phyloP scores from a whole-genome alignment of 1,140 invertebrate genomes.

The Drosophila takahashii region DNA sequence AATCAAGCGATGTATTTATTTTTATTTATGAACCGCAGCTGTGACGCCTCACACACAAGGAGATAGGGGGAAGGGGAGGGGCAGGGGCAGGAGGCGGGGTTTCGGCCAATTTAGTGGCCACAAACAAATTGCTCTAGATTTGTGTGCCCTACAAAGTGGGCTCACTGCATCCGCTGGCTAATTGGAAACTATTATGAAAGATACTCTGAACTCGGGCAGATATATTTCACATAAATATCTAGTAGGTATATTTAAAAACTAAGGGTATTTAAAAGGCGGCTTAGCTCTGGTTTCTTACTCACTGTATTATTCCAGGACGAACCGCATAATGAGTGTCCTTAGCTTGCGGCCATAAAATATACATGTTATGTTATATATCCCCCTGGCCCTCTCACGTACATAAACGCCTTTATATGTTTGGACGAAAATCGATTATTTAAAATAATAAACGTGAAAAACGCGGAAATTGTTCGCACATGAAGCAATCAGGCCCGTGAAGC shows the following conservation, averaged over 20 bases:
- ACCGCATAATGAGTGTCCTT: conserved; percentile 54
- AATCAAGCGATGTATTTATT: conserved; percentile 76
- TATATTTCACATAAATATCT: background rate
- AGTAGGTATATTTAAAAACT: no score
- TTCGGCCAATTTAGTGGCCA: conserved; percentile 51
- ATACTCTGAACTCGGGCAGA: background rate
- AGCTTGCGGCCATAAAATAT: conserved; percentile 50
- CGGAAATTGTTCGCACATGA: conserved; percentile 39
- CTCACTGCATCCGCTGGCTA: conserved; percentile 27
- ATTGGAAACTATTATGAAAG: conserved; percentile 41
- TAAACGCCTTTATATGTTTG: conserved; percentile 23
- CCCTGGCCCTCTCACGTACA: conserved; percentile 7
- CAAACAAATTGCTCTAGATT: conserved; percentile 56
- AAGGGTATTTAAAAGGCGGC: conserved; percentile 15
- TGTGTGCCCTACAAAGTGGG: conserved; percentile 27
- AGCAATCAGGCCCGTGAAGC: conserved; percentile 18
- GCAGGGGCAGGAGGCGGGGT: background rate
- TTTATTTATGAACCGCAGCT: conserved; percentile 77
- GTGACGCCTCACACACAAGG: conserved; percentile 58
- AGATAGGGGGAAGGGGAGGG: background rate
- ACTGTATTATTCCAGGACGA: conserved; percentile 36
- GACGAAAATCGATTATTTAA: conserved; percentile 55
- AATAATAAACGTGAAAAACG: conserved; percentile 54
- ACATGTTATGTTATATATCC: background rate
- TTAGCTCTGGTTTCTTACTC: conserved; percentile 30